These are phyloP conservation scores for Apogon talboti DNA, from an alignment of 2,797 vertebrate genomes.

Conservation along the genomic window DNA sequence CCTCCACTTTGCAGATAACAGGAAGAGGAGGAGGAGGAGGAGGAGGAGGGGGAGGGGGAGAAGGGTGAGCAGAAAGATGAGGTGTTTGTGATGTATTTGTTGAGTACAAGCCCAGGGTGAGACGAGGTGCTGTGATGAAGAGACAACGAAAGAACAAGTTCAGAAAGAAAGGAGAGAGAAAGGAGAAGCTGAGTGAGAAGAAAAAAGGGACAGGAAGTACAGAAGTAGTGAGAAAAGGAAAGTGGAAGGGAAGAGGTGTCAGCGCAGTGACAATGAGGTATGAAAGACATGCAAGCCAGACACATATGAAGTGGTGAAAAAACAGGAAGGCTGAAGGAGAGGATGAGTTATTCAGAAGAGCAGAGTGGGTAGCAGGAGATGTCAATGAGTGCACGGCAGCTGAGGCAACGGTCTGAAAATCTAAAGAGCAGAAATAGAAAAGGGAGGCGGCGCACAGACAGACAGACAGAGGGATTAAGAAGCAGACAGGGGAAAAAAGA, in stretches of 20 bases:
- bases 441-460: conserved; percentile 5
- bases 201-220: conserved; percentile 37
- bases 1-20: conserved; percentile 72
- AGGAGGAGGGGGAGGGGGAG: conserved; percentile 31
- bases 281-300: conserved; percentile 50
- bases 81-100: conserved; percentile 71
- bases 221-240: conserved; percentile 52
- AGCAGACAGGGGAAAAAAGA: conserved; percentile 31
- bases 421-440: conserved; percentile 36
- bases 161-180: conserved; percentile 36
- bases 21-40: conserved; percentile 43
- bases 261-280: conserved; percentile 56
- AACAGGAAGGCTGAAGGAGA: conserved; percentile 43
- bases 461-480: conserved; percentile 17
- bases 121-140: conserved; percentile 59
- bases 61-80: conserved; percentile 47
- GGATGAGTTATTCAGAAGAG: conserved; percentile 59
- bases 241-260: conserved; percentile 56
- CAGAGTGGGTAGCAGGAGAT: conserved; percentile 48
- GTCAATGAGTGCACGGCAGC: conserved; percentile 49
- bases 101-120: conserved; percentile 61
- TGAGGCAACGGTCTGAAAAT: conserved; percentile 47
- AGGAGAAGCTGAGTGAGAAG: conserved; percentile 39
- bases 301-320: conserved; percentile 40
- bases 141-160: conserved; percentile 46